Evolutionary conservation across 2,113 vertebrate species (phyloP), one percentile per base, ranked within the genome.

Genomic region (Donacobius atricapilla): DNA sequence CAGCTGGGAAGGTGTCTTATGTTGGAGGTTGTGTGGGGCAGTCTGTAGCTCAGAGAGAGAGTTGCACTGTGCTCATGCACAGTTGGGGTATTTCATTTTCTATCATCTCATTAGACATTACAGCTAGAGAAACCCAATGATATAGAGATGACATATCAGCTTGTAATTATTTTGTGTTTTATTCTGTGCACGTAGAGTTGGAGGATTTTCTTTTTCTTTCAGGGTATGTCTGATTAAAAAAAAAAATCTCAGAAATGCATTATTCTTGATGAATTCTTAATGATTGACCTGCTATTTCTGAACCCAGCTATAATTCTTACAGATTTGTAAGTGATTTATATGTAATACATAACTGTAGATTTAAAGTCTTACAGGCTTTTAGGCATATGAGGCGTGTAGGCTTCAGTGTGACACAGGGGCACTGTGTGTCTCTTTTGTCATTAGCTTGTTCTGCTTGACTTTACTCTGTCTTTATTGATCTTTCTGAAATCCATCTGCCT

Each of bases 1-100:
- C 8, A 31, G 39, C 13, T 66, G 73, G 65, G 16, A 65, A 65
- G 17, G 14, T 73, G 20, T 37, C 81, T 45, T 53, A 13, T 0
- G 0, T 6, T 75, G 73, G 21, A 73, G 76, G 30, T 54, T 1
- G 0, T 19, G 37, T 63, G n/a, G 30, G 27, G 19, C n/a, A 51
- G 28, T 33, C 51, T 60, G 51, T 73, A 81, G 61, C 9, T 64
- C 16, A 37, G 5, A n/a, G 12, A 35, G 24, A 40, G 28, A 73
- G 30, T 30, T 54, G 27, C n/a, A 56, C 48, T 72, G n/a, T n/a
- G n/a, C n/a, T n/a, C n/a, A n/a, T n/a, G 70, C 57, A 71, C 23
- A 35, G 21, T n/a, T 54, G 18, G 10, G 20, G 6, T 60, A 13
- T 64, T 83, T 65, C 13, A n/a, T 48, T 81, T 86, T 70, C 54